Evolutionary conservation across 2,888 invertebrate genomes (phyloP).

Genomic region (Thymelicus lineola): DNA sequence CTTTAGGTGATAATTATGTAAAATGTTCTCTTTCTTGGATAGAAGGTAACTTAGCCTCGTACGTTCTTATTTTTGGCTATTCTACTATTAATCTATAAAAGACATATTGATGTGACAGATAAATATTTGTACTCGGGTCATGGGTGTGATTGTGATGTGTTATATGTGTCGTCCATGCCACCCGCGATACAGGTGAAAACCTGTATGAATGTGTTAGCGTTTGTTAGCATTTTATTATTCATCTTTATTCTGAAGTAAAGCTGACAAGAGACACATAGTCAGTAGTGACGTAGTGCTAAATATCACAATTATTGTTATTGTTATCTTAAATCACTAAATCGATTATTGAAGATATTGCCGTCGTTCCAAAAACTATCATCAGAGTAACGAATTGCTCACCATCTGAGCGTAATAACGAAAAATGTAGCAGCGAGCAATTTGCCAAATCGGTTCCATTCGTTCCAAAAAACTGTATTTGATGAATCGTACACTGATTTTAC

Average conservation of each 20-base stretch:
- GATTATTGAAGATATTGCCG: conserved; percentile 15
- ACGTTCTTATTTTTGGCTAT: no score
- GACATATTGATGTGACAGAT: no score
- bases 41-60: no score
- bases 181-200: no score
- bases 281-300: background rate
- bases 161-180: no score
- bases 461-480: conserved; percentile 34
- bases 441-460: conserved; percentile 34
- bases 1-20: no score
- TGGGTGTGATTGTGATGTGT: no score
- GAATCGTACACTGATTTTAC: conserved; percentile 14
- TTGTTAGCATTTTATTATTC: background rate
- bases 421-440: conserved; percentile 30
- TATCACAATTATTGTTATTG: conserved; percentile 1
- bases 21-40: no score
- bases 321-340: conserved; percentile 17
- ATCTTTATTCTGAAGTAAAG: background rate
- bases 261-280: background rate
- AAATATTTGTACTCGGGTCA: no score
- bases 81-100: no score
- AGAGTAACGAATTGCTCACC: conserved; percentile 27
- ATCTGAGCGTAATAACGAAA: conserved; percentile 32
- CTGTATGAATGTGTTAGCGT: background rate
- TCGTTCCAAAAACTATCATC: conserved; percentile 23